Percentiles rank a stretch among this genome's conserved stretches.
Conservation (phyloP, 2,113 vertebrate genomes). For the Condylura cristata region DNA sequence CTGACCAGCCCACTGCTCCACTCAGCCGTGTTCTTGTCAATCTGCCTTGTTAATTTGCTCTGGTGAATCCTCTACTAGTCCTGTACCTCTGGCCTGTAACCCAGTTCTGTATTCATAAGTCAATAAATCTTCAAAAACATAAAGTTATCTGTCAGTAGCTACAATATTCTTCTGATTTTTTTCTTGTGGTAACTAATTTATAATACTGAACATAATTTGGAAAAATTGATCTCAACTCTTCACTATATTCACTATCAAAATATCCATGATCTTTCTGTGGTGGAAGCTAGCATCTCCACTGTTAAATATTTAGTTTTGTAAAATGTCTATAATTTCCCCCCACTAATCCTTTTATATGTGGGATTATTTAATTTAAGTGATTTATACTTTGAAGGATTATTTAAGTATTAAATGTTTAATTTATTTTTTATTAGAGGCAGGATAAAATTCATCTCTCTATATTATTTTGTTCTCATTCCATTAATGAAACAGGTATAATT, state of each 20-base stretch:
- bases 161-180: not conserved
- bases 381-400: constrained; percentile 35
- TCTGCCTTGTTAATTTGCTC: too few species aligned
- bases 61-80: too few species aligned
- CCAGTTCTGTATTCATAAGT: too few species aligned
- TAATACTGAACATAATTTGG: too few species aligned
- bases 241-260: too few species aligned
- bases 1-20: too few species aligned
- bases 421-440: not conserved
- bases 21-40: too few species aligned
- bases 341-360: not conserved
- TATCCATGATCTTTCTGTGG: too few species aligned
- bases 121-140: too few species aligned
- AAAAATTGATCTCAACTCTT: too few species aligned
- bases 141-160: not conserved
- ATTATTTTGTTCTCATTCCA: not conserved
- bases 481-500: constrained; percentile 42
- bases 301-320: not conserved
- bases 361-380: not conserved
- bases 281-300: not conserved
- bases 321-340: not conserved
- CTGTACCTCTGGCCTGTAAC: too few species aligned
- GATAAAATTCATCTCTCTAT: not conserved
- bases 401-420: not conserved
- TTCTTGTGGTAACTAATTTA: not conserved